Percentiles rank a stretch among this genome's conserved stretches.
phyloP scores from a whole-genome alignment of 2,888 invertebrate species.

The Anthrax anthrax region DNA sequence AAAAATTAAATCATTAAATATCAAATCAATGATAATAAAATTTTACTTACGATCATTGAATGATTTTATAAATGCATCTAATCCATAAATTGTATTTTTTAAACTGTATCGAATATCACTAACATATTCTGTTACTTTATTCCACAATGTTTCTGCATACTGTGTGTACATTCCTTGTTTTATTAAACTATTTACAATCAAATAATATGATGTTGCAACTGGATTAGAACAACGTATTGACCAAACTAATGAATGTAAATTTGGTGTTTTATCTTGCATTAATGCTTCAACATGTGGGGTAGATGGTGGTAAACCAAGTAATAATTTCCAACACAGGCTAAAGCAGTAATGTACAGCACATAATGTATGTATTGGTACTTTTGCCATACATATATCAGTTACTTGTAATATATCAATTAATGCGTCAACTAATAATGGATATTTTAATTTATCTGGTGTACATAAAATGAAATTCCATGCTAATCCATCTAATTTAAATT shows the following conservation, averaged over 20 bases:
- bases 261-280: conserved; percentile 52
- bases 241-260: conserved; percentile 79
- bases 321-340: conserved; percentile 44
- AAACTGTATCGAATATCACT: conserved; percentile 29
- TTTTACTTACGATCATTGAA: conserved; percentile 22
- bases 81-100: conserved; percentile 27
- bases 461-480: conserved; percentile 91
- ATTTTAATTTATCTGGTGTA: conserved; percentile 80
- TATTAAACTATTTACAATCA: conserved; percentile 73
- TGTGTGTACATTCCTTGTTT: conserved; percentile 84
- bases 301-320: conserved; percentile 79
- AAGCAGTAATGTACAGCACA: conserved; percentile 87
- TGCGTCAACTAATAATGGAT: conserved; percentile 73
- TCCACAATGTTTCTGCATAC: conserved; percentile 36
- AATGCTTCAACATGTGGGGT: conserved; percentile 73
- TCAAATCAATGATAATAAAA: not conserved
- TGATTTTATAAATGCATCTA: conserved; percentile 28
- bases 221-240: conserved; percentile 69
- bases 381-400: conserved; percentile 50
- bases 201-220: conserved; percentile 74
- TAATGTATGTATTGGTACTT: conserved; percentile 45
- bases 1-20: not conserved
- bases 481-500: conserved; percentile 81
- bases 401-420: conserved; percentile 69
- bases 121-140: conserved; percentile 30